Evolutionary conservation across 2,797 vertebrate genomes (phyloP), one percentile per base, ranked within the genome.

Genomic region (Crypturellus tataupa): DNA sequence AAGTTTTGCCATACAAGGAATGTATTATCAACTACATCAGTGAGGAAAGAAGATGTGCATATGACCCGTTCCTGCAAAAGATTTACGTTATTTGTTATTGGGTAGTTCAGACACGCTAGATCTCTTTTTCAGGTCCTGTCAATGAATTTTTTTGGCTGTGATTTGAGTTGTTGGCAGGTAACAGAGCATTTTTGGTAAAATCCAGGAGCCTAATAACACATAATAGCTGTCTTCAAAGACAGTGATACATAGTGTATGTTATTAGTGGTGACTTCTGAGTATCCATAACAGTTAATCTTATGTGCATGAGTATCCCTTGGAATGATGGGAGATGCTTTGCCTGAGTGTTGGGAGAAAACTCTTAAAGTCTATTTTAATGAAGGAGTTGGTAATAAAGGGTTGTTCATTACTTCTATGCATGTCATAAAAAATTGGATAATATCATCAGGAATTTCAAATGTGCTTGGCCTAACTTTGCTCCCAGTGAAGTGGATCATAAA

Each of bases 21-120:
- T 90, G 76, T 84, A 85, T 89, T 79, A 73, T 68, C 75, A 91
- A 40, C 88, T 93, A 33, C 81, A 95, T 86, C 67, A 94, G 23
- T 95, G 95, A 94, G 95, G 93, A 96, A 95, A 96, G 77, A 86
- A 59, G 72, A 94, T 82, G 86, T 93, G 97, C 96, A 96, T 96
- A 80, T 93, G 79, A 87, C 71, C 75, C 87, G 46, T 90, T 93
- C 96, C 90, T 90, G 64, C 78, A 88, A 77, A 95, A 90, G 80
- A 89, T 94, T 96, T 95, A 90, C 90, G 94, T 95, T 93, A 94
- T 96, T 97, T 80, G 75, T 96, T 95, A 91, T 71, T 93, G 65
- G 55, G 68, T 89, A 75, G 82, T 82, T 96, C 85, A 91, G 89
- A 47, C 23, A 56, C 39, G 31, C 86, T 95, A 39, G 93, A 83